phyloP scores from a whole-genome alignment of 2,888 invertebrate species.

The Ochlodes sylvanus region DNA sequence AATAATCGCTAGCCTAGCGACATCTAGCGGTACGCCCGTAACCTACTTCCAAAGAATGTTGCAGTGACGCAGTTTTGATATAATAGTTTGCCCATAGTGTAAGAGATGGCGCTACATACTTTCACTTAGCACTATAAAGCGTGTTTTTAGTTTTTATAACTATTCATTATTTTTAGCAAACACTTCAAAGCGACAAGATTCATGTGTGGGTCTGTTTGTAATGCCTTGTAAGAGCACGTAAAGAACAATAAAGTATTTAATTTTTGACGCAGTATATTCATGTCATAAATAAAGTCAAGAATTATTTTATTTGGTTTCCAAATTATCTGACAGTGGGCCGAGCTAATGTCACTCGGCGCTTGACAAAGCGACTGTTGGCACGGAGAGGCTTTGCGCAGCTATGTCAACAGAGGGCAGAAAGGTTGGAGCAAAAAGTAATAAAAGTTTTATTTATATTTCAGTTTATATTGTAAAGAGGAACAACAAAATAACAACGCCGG shows the following conservation, averaged over 20 bases:
- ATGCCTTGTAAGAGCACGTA: too few relatives aligned
- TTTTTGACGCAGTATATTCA: conserved; percentile 43
- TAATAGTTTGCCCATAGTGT: too few relatives aligned
- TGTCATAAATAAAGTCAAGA: conserved; percentile 57
- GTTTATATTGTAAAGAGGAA: conserved; percentile 57
- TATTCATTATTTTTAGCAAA: too few relatives aligned
- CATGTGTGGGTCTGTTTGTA: too few relatives aligned
- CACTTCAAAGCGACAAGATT: too few relatives aligned
- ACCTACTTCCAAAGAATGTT: too few relatives aligned
- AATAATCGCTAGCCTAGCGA: too few relatives aligned
- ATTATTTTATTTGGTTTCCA: conserved; percentile 75
- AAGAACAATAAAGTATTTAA: neutral
- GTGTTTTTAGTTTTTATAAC: too few relatives aligned
- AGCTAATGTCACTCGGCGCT: conserved; percentile 78
- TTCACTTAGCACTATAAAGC: too few relatives aligned
- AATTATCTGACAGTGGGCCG: conserved; percentile 77
- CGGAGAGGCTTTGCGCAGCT: conserved; percentile 78
- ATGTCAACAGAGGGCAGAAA: conserved; percentile 76
- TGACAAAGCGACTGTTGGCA: conserved; percentile 83
- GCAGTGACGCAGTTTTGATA: too few relatives aligned
- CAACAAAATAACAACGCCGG: conserved; percentile 52
- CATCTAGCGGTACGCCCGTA: too few relatives aligned
- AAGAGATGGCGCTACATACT: too few relatives aligned
- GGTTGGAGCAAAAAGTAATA: conserved; percentile 67
- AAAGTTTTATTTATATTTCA: conserved; percentile 68